A percentile compares a stretch with the other conserved stretches of the same genome.
phyloP scores from a whole-genome alignment of 2,797 vertebrate genomes.

The Poecilia gillii region DNA sequence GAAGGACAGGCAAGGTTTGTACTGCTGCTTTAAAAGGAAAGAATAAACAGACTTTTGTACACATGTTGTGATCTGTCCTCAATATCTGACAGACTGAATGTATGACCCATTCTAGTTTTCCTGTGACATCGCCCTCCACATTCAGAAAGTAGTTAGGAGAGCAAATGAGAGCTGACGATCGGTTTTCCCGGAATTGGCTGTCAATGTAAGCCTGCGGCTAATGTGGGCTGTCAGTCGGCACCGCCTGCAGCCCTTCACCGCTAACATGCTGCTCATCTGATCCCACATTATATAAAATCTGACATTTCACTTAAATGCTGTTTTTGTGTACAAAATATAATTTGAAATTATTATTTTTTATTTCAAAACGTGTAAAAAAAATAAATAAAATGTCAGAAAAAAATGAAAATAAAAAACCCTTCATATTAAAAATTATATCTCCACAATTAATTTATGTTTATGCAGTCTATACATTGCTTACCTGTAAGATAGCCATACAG shows the following conservation, averaged over 20 bases:
- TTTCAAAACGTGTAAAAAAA: too few relatives aligned
- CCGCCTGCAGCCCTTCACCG: constrained; percentile 12
- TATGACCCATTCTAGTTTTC: constrained; percentile 27
- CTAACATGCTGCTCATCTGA: constrained; percentile 10
- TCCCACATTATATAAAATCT: constrained; percentile 6
- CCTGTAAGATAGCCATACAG: neutral
- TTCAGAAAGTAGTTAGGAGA: constrained; percentile 28
- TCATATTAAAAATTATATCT: neutral
- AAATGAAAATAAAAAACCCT: too few relatives aligned
- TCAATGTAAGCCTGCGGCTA: constrained; percentile 34
- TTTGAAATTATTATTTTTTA: too few relatives aligned
- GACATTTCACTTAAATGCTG: neutral
- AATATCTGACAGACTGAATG: constrained; percentile 28
- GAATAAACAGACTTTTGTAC: constrained; percentile 26
- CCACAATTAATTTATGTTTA: neutral
- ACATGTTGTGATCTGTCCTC: constrained; percentile 16
- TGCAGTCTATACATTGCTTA: neutral
- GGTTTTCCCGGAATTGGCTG: constrained; percentile 10
- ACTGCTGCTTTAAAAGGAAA: constrained; percentile 26
- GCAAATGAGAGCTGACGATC: constrained; percentile 35
- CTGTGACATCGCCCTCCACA: constrained; percentile 20
- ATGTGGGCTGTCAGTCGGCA: constrained; percentile 23
- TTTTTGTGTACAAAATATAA: neutral
- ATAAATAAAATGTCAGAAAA: too few relatives aligned
- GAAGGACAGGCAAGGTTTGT: constrained; percentile 33